A percentile compares a stretch with the other conserved stretches of the same genome.
Conservation (phyloP, 2,888 invertebrate genomes). For the Dione juno region DNA sequence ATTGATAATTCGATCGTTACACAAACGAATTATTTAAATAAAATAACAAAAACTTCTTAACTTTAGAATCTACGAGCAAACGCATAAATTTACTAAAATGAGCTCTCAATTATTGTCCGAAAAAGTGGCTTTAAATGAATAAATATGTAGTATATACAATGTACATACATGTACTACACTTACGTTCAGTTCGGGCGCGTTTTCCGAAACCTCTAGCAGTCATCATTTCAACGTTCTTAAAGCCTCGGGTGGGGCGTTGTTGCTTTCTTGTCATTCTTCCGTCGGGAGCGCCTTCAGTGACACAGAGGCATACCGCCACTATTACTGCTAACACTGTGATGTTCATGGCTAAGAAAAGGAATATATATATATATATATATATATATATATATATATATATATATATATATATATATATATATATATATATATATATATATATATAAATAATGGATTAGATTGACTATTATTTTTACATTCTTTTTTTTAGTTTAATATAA, state of each 20-base stretch:
- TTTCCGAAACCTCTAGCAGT: slow-evolving; percentile 87
- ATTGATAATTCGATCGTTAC: too few species aligned
- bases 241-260: slow-evolving; percentile 85
- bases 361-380: too few species aligned
- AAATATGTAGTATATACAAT: not conserved
- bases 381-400: too few species aligned
- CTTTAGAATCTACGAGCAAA: too few species aligned
- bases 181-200: slow-evolving; percentile 78
- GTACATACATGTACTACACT: slow-evolving; percentile 49
- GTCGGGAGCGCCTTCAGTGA: slow-evolving; percentile 69
- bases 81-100: too few species aligned
- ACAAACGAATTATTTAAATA: too few species aligned
- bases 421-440: too few species aligned
- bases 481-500: too few species aligned
- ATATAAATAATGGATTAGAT: too few species aligned
- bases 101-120: too few species aligned
- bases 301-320: slow-evolving; percentile 68
- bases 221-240: slow-evolving; percentile 86
- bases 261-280: slow-evolving; percentile 72
- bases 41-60: not conserved
- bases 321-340: slow-evolving; percentile 70
- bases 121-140: not conserved
- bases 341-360: slow-evolving; percentile 66
- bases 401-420: too few species aligned
- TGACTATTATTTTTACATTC: too few species aligned